phyloP scores from a whole-genome alignment of 1,140 invertebrate species.

The Hermatobates lingyangjiaoensis region DNA sequence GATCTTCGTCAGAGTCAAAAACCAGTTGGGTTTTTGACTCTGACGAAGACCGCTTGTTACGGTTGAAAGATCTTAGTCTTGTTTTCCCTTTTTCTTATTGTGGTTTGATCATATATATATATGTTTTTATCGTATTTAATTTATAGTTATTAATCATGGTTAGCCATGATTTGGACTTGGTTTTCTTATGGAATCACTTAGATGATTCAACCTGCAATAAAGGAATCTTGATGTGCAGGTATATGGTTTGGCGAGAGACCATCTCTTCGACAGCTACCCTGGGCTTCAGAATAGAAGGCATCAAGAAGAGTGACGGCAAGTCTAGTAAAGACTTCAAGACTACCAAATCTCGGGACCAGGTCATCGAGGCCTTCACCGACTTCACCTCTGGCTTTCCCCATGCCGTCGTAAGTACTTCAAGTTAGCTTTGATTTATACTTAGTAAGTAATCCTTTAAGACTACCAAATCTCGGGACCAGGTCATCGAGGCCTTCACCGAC shows the following conservation, averaged over 20 bases:
- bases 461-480: conserved; percentile 64
- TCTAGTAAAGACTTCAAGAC: conserved; percentile 93
- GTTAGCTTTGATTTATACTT: conserved; percentile 4
- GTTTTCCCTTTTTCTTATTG: too few relatives aligned
- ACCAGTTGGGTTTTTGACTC: too few relatives aligned
- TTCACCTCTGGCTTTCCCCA: conserved; percentile 65
- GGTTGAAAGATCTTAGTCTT: too few relatives aligned
- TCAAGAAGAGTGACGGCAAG: conserved; percentile 68
- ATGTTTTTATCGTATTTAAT: too few relatives aligned
- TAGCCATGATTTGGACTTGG: too few relatives aligned
- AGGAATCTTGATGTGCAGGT: conserved; percentile 27
- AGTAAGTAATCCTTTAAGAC: conserved; percentile 52
- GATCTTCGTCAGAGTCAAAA: too few relatives aligned
- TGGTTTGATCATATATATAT: too few relatives aligned
- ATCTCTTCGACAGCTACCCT: conserved; percentile 88
- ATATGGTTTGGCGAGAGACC: conserved; percentile 95
- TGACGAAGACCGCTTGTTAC: too few relatives aligned
- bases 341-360: conserved; percentile 64
- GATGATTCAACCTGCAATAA: too few relatives aligned
- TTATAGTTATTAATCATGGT: too few relatives aligned
- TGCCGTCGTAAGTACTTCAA: conserved; percentile 41
- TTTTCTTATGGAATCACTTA: too few relatives aligned
- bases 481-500: conserved; percentile 57
- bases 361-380: conserved; percentile 57
- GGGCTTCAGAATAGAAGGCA: conserved; percentile 91